Evolutionary conservation across 2,888 invertebrate species (phyloP), one percentile per base, ranked within the genome.

Genomic region (Synanthedon formicaeformis): DNA sequence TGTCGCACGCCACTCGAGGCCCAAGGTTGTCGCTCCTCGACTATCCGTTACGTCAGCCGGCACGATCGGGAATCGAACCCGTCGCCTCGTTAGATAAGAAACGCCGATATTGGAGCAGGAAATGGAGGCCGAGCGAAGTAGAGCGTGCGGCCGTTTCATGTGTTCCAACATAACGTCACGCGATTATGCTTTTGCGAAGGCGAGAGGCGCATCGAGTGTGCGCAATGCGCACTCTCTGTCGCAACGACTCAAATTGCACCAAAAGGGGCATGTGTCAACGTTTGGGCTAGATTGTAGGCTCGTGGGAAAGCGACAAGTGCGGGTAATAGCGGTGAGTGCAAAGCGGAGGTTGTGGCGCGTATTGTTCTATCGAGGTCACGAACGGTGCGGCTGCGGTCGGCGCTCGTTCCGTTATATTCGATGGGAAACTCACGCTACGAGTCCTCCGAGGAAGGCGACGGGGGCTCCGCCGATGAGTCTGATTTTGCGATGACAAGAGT

Each of bases 401-500:
- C 45, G 45, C 12, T 34, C 34, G 34, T 34, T n/a, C 41, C 45
- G 45, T 34, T 23, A 23, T 5, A 6, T 23, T 23, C 23, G 23
- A 34, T 34, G 18, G 27, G 13, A 8, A 52, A 82, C 92, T 92
- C 89, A 92, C 92, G 92, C 91, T 75, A 92, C 92, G 68, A 92
- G 89, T 69, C 92, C 92, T 68, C 91, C 91, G 60, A 91, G 81
- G 75, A 91, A 91, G 61, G 91, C 90, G 60, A 90, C 91, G 49
- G 91, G 90, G 54, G 90, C 91, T 57, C 90, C 91, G 65, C 92
- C 91, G 73, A 92, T 91, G 69, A 92, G 88, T 62, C 92, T 89
- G 71, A 92, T 92, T 85, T 92, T 92, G 74, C 91, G 89, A 80
- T 92, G 92, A 77, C 92, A 92, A 66, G 92, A 91, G 81, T 92